Percentiles rank a stretch among this genome's conserved stretches.
Evolutionary conservation across 2,113 vertebrate genomes (phyloP).

Genomic region (Syrrhaptes paradoxus): DNA sequence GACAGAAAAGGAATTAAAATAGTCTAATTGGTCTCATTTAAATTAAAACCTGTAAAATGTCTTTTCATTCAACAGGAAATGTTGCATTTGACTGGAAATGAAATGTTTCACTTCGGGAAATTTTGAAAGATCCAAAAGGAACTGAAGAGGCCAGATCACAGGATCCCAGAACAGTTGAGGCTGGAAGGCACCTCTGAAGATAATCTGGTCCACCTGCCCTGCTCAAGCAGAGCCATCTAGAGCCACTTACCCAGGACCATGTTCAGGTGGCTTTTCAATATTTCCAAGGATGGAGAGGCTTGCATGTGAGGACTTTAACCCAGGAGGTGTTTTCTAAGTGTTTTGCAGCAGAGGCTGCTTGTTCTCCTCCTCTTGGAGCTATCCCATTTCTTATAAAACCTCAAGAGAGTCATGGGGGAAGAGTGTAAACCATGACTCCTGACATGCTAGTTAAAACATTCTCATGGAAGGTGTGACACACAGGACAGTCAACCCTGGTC

Average conservation of each 20-base stretch:
- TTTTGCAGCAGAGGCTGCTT: background rate
- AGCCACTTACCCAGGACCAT: no score
- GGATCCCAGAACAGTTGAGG: background rate
- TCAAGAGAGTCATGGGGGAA: background rate
- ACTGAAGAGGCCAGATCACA: background rate
- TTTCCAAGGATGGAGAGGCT: background rate
- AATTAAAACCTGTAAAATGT: background rate
- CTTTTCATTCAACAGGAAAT: background rate
- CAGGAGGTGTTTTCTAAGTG: background rate
- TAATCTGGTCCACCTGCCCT: background rate
- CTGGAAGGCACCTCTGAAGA: background rate
- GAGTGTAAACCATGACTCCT: constrained; percentile 31
- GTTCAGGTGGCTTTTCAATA: no score
- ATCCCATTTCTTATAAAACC: constrained; percentile 1
- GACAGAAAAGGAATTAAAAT: background rate
- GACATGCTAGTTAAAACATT: constrained; percentile 36
- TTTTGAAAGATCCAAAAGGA: background rate
- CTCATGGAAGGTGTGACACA: constrained; percentile 29
- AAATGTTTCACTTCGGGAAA: background rate
- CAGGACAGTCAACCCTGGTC: background rate
- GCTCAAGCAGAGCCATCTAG: background rate
- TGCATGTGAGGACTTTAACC: background rate
- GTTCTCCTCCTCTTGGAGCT: background rate
- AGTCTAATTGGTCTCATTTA: background rate
- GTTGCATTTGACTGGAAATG: background rate